phyloP scores from a whole-genome alignment of 2,888 invertebrate genomes.

The Drosophila hawaiiensis region DNA sequence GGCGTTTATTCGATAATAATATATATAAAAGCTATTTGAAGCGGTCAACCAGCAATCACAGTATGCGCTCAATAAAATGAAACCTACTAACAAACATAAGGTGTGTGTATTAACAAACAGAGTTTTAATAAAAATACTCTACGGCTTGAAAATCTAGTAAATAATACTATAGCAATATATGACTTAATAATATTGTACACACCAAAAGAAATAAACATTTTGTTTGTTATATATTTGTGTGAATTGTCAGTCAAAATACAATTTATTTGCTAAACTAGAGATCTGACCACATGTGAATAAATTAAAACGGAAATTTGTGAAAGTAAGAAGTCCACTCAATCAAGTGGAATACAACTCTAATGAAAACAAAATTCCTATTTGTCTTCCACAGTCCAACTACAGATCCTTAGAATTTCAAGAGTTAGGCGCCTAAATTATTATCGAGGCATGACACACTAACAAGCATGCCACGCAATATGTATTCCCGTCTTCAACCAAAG shows the following conservation, averaged over 20 bases:
- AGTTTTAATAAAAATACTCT: neutral
- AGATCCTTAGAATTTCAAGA: neutral
- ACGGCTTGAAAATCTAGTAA: neutral
- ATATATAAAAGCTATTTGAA: neutral
- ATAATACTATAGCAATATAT: neutral
- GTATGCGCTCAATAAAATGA: neutral
- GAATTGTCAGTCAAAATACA: neutral
- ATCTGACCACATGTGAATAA: neutral
- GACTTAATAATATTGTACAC: neutral
- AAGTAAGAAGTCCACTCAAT: neutral
- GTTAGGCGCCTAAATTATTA: conserved; percentile 16
- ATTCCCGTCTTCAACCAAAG: conserved; percentile 23
- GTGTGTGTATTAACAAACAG: neutral
- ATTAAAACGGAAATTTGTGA: neutral
- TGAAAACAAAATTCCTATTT: neutral
- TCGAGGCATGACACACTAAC: conserved; percentile 21
- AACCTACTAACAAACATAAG: neutral
- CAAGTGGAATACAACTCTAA: neutral
- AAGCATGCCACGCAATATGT: neutral
- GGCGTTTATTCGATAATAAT: conserved; percentile 2
- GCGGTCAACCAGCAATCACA: neutral
- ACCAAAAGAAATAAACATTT: neutral
- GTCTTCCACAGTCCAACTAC: neutral
- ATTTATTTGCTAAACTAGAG: neutral
- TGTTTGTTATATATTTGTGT: neutral